Evolutionary conservation across 2,113 vertebrate species (phyloP).

Genomic region (Cepphus grylle): DNA sequence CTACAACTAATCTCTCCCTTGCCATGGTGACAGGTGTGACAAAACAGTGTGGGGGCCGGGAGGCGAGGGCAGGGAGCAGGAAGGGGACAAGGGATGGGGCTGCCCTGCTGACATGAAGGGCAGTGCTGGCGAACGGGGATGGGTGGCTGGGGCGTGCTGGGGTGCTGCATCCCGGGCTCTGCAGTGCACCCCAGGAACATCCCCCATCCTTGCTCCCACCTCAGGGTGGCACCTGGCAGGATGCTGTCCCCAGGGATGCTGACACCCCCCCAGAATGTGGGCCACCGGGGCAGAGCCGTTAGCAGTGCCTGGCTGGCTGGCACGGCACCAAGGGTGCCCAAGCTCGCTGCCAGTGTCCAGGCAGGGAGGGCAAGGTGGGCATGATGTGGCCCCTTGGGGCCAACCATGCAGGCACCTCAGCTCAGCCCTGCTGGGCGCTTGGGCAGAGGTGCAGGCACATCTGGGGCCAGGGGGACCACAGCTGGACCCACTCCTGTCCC

Average conservation of each 20-base stretch:
- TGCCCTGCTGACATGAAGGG: not conserved
- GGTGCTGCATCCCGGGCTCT: not conserved
- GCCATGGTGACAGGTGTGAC: slow-evolving; percentile 48
- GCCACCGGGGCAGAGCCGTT: not conserved
- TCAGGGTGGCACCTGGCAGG: not conserved
- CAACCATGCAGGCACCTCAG: not conserved
- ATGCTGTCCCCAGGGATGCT: not conserved
- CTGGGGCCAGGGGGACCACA: not conserved
- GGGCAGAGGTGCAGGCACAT: not conserved
- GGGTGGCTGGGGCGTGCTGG: fast-evolving
- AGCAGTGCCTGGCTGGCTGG: not conserved
- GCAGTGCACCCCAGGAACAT: not conserved
- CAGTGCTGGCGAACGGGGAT: not conserved
- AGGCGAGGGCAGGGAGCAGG: not conserved
- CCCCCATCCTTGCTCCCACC: not conserved
- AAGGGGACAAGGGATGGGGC: not conserved
- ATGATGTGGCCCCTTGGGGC: not conserved
- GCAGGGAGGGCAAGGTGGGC: not conserved
- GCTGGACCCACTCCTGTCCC: not conserved
- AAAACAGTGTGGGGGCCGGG: not conserved
- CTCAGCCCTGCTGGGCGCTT: not conserved
- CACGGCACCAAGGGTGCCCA: not conserved
- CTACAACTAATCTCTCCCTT: slow-evolving; percentile 33
- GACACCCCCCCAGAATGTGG: fast-evolving
- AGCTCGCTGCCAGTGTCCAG: not conserved